A percentile compares a stretch with the other conserved stretches of the same genome.
phyloP scores from a whole-genome alignment of 2,113 vertebrate genomes.

The Tachysurus vachellii region DNA sequence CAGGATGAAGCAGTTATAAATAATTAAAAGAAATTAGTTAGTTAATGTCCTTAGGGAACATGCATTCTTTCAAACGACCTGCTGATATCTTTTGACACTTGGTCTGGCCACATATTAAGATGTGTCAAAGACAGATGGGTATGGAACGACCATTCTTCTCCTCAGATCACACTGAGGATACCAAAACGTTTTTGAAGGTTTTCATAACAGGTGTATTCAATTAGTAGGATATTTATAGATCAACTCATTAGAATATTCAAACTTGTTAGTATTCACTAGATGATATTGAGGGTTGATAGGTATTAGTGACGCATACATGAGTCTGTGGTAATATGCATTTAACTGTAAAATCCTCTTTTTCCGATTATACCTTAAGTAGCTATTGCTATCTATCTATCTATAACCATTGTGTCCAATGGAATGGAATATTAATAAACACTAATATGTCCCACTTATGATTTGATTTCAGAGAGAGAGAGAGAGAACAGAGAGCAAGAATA shows the following conservation, averaged over 20 bases:
- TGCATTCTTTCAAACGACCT: not conserved
- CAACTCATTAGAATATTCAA: not conserved
- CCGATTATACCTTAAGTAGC: not conserved
- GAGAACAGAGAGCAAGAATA: too few relatives aligned
- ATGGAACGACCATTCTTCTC: not conserved
- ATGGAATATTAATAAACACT: not conserved
- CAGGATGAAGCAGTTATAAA: not conserved
- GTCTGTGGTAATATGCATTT: not conserved
- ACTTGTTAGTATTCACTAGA: not conserved
- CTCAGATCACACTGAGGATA: not conserved
- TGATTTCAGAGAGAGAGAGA: not conserved
- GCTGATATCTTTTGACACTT: constrained; percentile 23
- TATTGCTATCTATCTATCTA: not conserved
- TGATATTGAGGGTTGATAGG: not conserved
- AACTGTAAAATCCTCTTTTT: not conserved
- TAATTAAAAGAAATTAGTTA: not conserved
- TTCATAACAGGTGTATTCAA: not conserved
- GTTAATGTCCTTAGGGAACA: not conserved
- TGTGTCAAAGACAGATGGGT: not conserved
- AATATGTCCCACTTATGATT: not conserved
- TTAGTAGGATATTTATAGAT: not conserved
- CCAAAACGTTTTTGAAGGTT: not conserved
- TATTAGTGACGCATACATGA: not conserved
- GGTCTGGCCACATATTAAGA: not conserved
- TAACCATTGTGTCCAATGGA: not conserved